phyloP scores from a whole-genome alignment of 2,113 vertebrate genomes.

The Epinephelus fuscoguttatus region DNA sequence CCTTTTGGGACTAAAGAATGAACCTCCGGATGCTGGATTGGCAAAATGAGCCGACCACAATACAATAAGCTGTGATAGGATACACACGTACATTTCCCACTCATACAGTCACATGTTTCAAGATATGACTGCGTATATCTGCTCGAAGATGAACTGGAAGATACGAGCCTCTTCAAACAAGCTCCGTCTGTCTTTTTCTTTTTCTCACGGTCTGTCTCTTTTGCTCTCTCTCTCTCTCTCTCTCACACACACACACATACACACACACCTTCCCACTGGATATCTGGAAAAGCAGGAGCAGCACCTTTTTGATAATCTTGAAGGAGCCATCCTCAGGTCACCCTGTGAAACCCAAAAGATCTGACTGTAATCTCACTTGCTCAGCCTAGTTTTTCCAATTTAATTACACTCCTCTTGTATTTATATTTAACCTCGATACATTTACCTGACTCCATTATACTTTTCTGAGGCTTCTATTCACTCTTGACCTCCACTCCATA shows the following conservation, averaged over 20 bases:
- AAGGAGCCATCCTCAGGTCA: constrained; percentile 1
- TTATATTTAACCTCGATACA: not conserved
- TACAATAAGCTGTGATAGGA: constrained; percentile 61
- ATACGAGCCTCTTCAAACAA: constrained; percentile 48
- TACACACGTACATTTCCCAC: constrained; percentile 27
- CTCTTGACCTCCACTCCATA: not conserved
- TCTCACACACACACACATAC: constrained; percentile 35
- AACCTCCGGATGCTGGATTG: constrained; percentile 70
- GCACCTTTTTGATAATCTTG: constrained; percentile 11
- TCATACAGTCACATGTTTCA: constrained; percentile 31
- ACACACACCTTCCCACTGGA: constrained; percentile 13
- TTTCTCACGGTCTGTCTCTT: not conserved
- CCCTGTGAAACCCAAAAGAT: constrained; percentile 14
- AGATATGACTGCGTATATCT: constrained; percentile 42
- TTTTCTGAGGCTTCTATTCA: not conserved
- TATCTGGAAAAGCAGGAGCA: constrained; percentile 17
- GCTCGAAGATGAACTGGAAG: constrained; percentile 39
- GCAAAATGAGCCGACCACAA: constrained; percentile 53
- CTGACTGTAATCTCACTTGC: not conserved
- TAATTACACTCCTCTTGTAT: not conserved
- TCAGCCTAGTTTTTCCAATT: not conserved
- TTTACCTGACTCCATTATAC: not conserved
- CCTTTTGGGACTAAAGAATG: constrained; percentile 66
- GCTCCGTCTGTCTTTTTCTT: constrained; percentile 19
- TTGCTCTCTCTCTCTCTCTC: constrained; percentile 1